Base-by-base conservation (phyloP, 2,888 invertebrate genomes). In the Eupithecia abbreviata region DNA sequence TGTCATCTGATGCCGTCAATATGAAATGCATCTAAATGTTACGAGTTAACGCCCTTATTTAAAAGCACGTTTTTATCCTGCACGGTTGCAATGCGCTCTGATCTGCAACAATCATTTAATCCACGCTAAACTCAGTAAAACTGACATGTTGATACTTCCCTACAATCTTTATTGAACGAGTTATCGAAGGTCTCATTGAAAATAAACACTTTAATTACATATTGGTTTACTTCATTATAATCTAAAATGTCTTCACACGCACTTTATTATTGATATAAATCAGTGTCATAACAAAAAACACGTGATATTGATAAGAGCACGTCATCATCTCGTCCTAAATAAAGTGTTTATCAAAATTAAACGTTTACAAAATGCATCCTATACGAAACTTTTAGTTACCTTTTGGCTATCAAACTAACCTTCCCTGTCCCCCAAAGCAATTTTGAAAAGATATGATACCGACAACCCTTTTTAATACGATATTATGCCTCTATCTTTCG, bases 391-490 rank as follows among this genome's bases (percentile, higher is more conserved):
- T 51, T 51, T 51, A 51, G 66, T 15, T 41, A 66, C 5, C 13
- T 12, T 7, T 15, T 15, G 30, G 47, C 45, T 49, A 49, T 18
- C 55, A 68, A 47, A 68, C 68, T 69, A 69, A 12, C 30, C 41
- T 42, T 47, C 47, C 47, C 18, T 12, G 12, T 18, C 42, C 69
- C 69, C 68, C 30, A 69, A 49, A 69, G 69, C 69, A 69, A 69
- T 69, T 68, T 49, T 45, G 47, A 12, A 47, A 43, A 58, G 43
- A 89, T 69, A 69, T 69, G 69, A 69, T 45, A 69, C 47, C 89
- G 87, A 84, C 88, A 87, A 92, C 91, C 92, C 92, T 89, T 93
- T 92, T 92, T 93, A 94, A 93, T 93, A 93, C 92, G 89, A 91
- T 93, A 78, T 73, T 68, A 90, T 91, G 90, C 87, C 91, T 94